These are phyloP conservation scores for Temnothorax unifasciatus DNA, from an alignment of 2,888 invertebrate genomes.

Conservation along the genomic window DNA sequence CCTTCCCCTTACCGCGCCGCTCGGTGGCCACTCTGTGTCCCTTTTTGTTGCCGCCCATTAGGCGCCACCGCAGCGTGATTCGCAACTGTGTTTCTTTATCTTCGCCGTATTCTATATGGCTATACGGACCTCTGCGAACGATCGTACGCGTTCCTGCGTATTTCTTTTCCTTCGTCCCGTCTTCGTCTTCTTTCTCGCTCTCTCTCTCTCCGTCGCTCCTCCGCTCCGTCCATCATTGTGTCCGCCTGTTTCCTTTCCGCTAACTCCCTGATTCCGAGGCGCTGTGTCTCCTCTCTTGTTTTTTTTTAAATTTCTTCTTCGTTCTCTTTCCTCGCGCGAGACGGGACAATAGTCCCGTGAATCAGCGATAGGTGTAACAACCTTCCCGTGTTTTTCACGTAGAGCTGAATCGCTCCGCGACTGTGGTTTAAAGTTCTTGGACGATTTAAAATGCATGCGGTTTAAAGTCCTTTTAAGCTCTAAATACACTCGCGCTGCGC, in stretches of 20 bases:
- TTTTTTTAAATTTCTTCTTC: constrained; percentile 27
- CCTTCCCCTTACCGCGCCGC: not conserved
- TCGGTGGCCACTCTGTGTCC: constrained; percentile 72
- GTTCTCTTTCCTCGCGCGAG: constrained; percentile 24
- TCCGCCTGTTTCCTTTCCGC: constrained; percentile 3
- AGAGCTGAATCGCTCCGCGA: constrained; percentile 64
- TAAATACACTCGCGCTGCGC: not conserved
- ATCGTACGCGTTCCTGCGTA: constrained; percentile 63
- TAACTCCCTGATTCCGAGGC: not conserved
- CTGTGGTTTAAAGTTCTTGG: constrained; percentile 57
- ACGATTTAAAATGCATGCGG: constrained; percentile 9
- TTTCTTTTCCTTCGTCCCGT: constrained; percentile 56
- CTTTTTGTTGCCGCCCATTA: constrained; percentile 86
- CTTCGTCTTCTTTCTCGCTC: not conserved
- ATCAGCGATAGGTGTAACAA: constrained; percentile 71
- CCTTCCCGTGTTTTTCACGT: constrained; percentile 54
- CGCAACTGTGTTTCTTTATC: constrained; percentile 85
- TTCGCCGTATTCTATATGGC: constrained; percentile 65
- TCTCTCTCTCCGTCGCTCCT: not conserved
- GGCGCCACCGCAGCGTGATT: constrained; percentile 86
- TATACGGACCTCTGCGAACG: constrained; percentile 51
- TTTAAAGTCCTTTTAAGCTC: constrained; percentile 24
- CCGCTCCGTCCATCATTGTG: constrained; percentile 8
- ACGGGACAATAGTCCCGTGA: constrained; percentile 68
- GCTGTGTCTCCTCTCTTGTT: not conserved